A percentile compares a stretch with the other conserved stretches of the same genome.
These are phyloP conservation scores for Carcharodon carcharias DNA, from an alignment of 2,797 vertebrate genomes.

Conservation along the genomic window DNA sequence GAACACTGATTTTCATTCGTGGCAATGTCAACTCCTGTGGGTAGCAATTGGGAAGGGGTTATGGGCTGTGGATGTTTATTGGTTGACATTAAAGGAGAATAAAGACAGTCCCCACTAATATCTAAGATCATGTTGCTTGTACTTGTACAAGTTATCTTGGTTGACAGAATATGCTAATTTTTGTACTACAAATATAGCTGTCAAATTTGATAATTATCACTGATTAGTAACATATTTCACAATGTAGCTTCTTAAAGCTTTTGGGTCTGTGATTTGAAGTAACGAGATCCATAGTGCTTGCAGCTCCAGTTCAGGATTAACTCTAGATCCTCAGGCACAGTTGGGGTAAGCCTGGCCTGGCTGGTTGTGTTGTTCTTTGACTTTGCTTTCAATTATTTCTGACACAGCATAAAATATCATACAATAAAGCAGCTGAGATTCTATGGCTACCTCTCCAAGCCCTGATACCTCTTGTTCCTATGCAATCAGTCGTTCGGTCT, in stretches of 20 bases:
- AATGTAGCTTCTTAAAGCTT: neutral
- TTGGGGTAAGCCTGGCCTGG: neutral
- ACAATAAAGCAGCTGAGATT: conserved; percentile 12
- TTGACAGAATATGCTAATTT: neutral
- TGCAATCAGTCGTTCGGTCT: neutral
- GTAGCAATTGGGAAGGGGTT: neutral
- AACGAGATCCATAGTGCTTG: neutral
- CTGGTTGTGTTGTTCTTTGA: neutral
- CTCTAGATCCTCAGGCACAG: neutral
- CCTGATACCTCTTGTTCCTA: conserved; percentile 5
- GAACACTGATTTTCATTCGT: neutral
- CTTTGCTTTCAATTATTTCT: neutral
- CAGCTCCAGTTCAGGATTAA: neutral
- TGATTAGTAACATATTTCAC: neutral
- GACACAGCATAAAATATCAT: neutral
- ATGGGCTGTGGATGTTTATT: too few relatives aligned
- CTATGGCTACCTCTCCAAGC: neutral
- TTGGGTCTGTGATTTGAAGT: neutral
- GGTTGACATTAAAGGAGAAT: neutral
- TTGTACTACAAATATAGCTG: neutral
- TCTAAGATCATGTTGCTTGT: neutral
- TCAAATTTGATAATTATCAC: neutral
- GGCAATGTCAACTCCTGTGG: neutral
- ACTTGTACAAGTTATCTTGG: neutral
- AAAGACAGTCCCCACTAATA: neutral